These are phyloP conservation scores for Pissodes strobi DNA, from an alignment of 1,140 invertebrate genomes.

Conservation along the genomic window DNA sequence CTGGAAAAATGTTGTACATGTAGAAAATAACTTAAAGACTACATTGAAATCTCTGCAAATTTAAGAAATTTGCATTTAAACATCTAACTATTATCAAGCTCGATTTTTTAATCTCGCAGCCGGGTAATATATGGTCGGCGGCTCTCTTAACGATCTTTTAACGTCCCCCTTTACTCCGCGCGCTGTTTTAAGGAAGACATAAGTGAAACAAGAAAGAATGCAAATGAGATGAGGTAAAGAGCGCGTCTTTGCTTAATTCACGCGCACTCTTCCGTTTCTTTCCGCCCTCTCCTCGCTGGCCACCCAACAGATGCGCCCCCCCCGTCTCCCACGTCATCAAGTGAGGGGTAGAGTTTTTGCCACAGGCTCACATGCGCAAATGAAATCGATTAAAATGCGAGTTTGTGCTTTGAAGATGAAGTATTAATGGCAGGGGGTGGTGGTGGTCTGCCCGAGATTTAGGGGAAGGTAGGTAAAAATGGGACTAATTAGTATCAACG, in stretches of 20 bases:
- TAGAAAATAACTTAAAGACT: too few relatives aligned
- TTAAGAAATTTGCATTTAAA: background rate
- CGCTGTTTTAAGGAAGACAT: conserved; percentile 43
- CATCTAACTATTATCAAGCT: conserved; percentile 3
- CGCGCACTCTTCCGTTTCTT: conserved; percentile 56
- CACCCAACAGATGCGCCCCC: conserved; percentile 35
- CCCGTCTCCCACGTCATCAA: conserved; percentile 42
- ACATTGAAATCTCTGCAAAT: too few relatives aligned
- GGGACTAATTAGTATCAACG: conserved; percentile 6
- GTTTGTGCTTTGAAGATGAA: conserved; percentile 56
- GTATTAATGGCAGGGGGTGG: conserved; percentile 54
- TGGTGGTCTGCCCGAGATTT: conserved; percentile 40
- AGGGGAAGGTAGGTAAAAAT: conserved; percentile 20
- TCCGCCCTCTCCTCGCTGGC: conserved; percentile 36
- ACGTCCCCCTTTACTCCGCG: conserved; percentile 15
- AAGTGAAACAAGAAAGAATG: conserved; percentile 54
- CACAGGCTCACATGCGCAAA: conserved; percentile 57
- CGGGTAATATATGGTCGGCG: conserved; percentile 31
- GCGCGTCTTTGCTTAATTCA: conserved; percentile 55
- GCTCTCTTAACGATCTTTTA: conserved; percentile 32
- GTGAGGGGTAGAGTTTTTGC: conserved; percentile 55
- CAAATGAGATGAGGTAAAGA: conserved; percentile 54
- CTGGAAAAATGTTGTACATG: too few relatives aligned
- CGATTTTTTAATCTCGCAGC: conserved; percentile 8
- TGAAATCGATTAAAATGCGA: conserved; percentile 58